Percentiles rank a stretch among this genome's conserved stretches.
Evolutionary conservation across 2,888 invertebrate genomes (phyloP).

Genomic region (Lottia gigantea): DNA sequence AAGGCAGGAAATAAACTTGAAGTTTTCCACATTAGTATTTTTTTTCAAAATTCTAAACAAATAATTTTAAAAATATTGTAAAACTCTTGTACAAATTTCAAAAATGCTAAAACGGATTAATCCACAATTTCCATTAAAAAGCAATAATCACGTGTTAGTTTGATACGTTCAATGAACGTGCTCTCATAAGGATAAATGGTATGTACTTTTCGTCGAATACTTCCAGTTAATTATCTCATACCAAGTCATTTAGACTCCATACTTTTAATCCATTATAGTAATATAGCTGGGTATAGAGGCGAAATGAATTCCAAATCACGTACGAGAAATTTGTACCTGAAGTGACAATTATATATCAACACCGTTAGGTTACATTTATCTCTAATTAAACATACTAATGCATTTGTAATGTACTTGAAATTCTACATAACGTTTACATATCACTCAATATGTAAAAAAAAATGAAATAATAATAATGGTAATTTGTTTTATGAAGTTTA

Average conservation of each 20-base stretch:
- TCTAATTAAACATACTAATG: conserved; percentile 10
- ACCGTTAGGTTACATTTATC: conserved; percentile 8
- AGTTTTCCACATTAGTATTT: too few relatives aligned
- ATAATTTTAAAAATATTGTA: too few relatives aligned
- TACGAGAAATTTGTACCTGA: conserved; percentile 1
- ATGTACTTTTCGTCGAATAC: background rate
- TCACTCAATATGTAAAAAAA: too few relatives aligned
- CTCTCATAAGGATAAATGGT: background rate
- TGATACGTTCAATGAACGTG: conserved; percentile 7
- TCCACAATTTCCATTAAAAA: too few relatives aligned
- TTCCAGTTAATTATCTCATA: conserved; percentile 2
- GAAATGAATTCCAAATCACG: background rate
- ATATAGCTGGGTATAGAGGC: background rate
- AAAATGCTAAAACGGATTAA: too few relatives aligned
- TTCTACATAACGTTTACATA: background rate
- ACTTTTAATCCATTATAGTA: conserved; percentile 7
- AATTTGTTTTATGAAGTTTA: too few relatives aligned
- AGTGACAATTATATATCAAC: conserved; percentile 11
- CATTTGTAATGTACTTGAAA: conserved; percentile 11
- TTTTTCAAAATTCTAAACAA: too few relatives aligned
- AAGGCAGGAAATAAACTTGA: too few relatives aligned
- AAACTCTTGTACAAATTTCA: too few relatives aligned
- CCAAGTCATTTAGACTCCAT: conserved; percentile 1
- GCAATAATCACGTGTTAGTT: background rate
- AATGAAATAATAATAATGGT: too few relatives aligned